Evolutionary conservation across 2,797 vertebrate species (phyloP).

Genomic region (Pangasius sanitwongsei): DNA sequence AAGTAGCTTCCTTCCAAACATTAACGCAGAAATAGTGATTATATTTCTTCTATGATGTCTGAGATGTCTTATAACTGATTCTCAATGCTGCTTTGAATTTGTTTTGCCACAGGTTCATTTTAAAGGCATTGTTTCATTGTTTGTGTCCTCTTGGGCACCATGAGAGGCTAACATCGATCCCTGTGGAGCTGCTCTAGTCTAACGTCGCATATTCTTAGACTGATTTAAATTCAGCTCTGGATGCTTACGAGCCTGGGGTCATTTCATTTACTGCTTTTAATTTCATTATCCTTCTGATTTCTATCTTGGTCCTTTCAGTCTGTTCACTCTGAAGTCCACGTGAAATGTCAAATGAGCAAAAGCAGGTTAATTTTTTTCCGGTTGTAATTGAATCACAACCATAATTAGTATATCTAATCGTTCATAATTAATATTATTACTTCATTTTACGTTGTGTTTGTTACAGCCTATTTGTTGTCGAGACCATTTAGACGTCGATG

Average conservation of each 20-base stretch:
- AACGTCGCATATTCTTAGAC: background rate
- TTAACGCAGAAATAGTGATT: background rate
- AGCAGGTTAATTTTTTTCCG: background rate
- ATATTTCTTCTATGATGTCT: background rate
- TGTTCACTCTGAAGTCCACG: background rate
- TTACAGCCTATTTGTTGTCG: background rate
- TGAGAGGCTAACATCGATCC: background rate
- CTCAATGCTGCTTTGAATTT: background rate
- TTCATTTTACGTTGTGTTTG: background rate
- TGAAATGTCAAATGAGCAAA: background rate
- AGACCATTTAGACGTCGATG: background rate
- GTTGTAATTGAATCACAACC: background rate
- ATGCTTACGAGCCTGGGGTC: background rate
- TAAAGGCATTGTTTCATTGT: background rate
- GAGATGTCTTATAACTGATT: too few species aligned
- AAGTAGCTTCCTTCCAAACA: background rate
- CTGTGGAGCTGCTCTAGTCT: background rate
- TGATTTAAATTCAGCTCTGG: background rate
- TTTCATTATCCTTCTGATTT: conserved; percentile 20
- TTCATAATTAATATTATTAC: background rate
- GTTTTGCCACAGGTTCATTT: background rate
- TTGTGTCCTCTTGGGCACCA: background rate
- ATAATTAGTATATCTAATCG: background rate
- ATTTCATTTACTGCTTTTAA: conserved; percentile 12
- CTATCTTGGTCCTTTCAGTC: background rate